Conservation (phyloP, 2,797 vertebrate genomes). For the Anguilla obscura region DNA sequence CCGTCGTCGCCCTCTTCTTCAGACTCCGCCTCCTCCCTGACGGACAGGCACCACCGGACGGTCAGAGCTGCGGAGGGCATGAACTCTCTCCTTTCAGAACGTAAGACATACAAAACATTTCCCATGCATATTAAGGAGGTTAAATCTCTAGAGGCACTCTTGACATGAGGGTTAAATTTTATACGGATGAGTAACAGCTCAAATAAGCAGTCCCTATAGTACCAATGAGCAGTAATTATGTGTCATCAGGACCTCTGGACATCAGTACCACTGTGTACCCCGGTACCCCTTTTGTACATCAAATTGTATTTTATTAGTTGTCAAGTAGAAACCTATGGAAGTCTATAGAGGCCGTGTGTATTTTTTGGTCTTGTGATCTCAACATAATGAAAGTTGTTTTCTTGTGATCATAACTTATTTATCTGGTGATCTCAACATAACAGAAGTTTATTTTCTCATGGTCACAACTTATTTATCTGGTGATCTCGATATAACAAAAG, state of each 20-base stretch:
- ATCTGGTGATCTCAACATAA: no score
- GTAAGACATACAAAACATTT: conserved; percentile 74
- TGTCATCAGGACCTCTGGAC: background rate
- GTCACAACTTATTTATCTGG: no score
- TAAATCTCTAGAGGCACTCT: background rate
- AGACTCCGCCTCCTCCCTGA: conserved; percentile 42
- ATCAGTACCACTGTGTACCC: background rate
- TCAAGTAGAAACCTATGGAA: background rate
- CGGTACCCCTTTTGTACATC: background rate
- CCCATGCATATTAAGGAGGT: conserved; percentile 40
- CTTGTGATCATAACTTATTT: no score
- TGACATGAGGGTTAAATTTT: background rate
- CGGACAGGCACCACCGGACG: conserved; percentile 69
- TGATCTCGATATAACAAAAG: no score
- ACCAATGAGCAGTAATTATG: background rate
- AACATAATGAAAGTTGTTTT: no score
- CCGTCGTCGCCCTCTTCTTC: conserved; percentile 46
- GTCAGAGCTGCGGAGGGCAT: conserved; percentile 77
- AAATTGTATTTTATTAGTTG: background rate
- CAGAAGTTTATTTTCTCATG: no score
- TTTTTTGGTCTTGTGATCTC: no score
- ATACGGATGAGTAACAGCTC: background rate
- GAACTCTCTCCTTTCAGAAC: conserved; percentile 83
- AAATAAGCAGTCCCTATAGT: background rate
- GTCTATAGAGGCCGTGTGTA: no score